A percentile compares a stretch with the other conserved stretches of the same genome.
phyloP scores from a whole-genome alignment of 1,140 invertebrate species.

The Archivesica marissinica region DNA sequence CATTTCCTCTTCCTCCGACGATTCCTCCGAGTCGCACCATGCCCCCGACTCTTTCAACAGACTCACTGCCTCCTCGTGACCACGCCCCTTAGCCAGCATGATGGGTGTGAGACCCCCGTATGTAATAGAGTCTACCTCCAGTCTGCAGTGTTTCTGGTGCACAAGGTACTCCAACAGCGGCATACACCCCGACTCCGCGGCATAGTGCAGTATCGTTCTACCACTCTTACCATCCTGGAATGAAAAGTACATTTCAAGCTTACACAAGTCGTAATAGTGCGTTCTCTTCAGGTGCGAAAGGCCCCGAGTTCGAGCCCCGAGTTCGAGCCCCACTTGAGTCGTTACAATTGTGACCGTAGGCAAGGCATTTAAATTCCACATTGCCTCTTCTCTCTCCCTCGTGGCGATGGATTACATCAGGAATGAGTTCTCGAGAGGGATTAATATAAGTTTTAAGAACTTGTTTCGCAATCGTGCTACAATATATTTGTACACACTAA shows the following conservation, averaged over 20 bases:
- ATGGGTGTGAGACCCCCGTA: conserved; percentile 66
- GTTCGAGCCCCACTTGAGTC: too few relatives aligned
- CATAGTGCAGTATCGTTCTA: conserved; percentile 70
- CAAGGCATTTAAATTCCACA: too few relatives aligned
- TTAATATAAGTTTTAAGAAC: too few relatives aligned
- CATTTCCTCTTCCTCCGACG: conserved; percentile 60
- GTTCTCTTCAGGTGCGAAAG: too few relatives aligned
- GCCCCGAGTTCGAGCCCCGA: too few relatives aligned
- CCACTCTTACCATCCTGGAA: conserved; percentile 72
- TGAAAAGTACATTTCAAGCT: background rate
- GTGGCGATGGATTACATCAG: too few relatives aligned
- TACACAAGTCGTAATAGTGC: too few relatives aligned
- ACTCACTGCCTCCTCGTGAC: conserved; percentile 42
- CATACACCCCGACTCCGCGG: conserved; percentile 64
- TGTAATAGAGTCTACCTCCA: conserved; percentile 65
- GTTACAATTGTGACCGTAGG: too few relatives aligned
- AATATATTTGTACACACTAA: too few relatives aligned
- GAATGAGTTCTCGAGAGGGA: too few relatives aligned
- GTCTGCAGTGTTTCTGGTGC: conserved; percentile 22
- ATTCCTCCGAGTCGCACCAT: conserved; percentile 14
- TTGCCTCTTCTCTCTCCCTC: too few relatives aligned
- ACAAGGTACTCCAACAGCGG: conserved; percentile 29
- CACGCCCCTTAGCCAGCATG: conserved; percentile 66
- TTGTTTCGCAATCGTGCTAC: too few relatives aligned
- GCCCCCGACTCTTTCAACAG: conserved; percentile 57